Base-by-base conservation (phyloP, 1,140 invertebrate species). In the Solenopsis fugax region DNA sequence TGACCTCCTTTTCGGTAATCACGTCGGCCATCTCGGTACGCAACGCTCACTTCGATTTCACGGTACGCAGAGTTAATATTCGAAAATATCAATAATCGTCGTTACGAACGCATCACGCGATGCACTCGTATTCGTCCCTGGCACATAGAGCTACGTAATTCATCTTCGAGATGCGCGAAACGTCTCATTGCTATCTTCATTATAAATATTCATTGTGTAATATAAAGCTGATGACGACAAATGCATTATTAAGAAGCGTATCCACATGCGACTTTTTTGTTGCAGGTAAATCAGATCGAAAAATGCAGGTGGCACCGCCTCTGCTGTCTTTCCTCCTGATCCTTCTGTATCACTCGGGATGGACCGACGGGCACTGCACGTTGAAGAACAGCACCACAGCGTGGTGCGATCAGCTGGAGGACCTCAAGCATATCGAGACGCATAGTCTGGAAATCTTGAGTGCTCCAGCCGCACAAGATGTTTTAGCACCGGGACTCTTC, bases 351-450 rank as follows among this genome's bases (percentile, higher is more conserved):
- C 82, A 80, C 16, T 92, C 76, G 65, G 82, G 84, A 62, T 54
- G 62, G 50, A 78, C 82, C 13, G 77, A 88, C n/a, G 92, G 91
- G 4, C 81, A 88, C 0, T 95, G 94, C 77, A 65, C 21, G 4
- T 7, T 92, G 34, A 54, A 91, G 21, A 92, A 92, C 72, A 85
- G 77, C 2, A 90, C 92, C 6, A 41, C 48, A 2, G 92, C 92
- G 0, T 13, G 77, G 18, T 95, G 95, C 77, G 56, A 90, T n/a
- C 86, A 93, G 9, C 73, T 95, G n/a, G 91, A 93, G 0, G 94
- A 95, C 65, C 73, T 92, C 2, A 90, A 90, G 45, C 80, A 92
- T 48, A 92, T 94, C 73, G 87, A 94, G 7, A 91, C 87, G 0
- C 64, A 93, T 1, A 48, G 93, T 7, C 65, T 95, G 16, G 86